Evolutionary conservation across 2,888 invertebrate genomes (phyloP), one percentile per base, ranked within the genome.

Genomic region (Limnephilus lunatus): DNA sequence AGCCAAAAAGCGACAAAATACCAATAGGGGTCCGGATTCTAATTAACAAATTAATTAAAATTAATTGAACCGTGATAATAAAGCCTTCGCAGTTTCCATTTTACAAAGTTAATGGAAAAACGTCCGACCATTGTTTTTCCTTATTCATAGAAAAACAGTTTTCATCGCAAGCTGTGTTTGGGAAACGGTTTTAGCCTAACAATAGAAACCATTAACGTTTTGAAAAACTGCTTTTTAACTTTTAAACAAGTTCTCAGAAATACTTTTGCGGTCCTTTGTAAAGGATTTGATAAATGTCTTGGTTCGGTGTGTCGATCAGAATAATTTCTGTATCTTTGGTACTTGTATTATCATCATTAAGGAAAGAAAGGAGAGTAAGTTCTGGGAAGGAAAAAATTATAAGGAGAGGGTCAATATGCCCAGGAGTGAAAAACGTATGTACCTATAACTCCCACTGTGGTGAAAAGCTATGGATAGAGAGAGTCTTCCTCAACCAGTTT

Each of bases 41-140:
- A 92, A 92, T 93, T 93, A 92, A 87, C 92, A 89, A 93, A 92
- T 92, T 92, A 93, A 93, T 93, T 92, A 92, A 93, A 92, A 93
- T 93, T 93, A 93, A 93, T 93, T 92, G 93, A 92, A 91, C 91
- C 88, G 86, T 86, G 86, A 93, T 86, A 92, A 92, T 88, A 85
- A 90, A 90, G 86, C 39, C 83, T 44, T 86, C 90, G 91, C 90
- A 86, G 90, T 91, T 91, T 93, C 89, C 92, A 92, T 93, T 93
- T 91, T 91, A 90, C 92, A 83, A 81, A 88, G 86, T 87, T 87
- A 93, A 91, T 92, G 93, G 93, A 93, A 93, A 93, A 93, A 90
- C 83, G 90, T 91, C 88, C 87, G 81, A 53, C 90, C 90, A 89
- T 92, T 92, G 93, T 91, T 90, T 86, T 85, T 91, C 88, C 82